Evolutionary conservation across 2,797 vertebrate genomes (phyloP).

Genomic region (Chaetophractus vellerosus): DNA sequence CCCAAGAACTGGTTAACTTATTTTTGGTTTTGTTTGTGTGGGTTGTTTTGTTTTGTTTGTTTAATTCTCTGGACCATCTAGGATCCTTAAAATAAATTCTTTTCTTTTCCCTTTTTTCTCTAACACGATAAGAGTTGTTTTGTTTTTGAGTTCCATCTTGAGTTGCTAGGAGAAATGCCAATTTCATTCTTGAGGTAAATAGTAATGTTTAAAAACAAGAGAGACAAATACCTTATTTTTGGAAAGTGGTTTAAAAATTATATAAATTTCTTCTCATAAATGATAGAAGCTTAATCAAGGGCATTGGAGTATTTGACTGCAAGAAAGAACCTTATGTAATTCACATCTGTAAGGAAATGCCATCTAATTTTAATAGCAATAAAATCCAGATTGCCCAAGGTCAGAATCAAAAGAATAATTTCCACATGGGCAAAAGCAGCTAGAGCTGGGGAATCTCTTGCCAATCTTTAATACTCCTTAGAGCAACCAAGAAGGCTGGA

Average conservation of each 20-base stretch:
- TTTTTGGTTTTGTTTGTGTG: no score
- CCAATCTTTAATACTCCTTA: neutral
- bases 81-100: neutral
- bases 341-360: neutral
- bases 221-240: neutral
- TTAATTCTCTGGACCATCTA: neutral
- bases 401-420: slow-evolving; percentile 15
- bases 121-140: neutral
- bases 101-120: neutral
- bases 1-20: neutral
- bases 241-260: neutral
- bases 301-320: neutral
- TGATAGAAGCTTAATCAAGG: neutral
- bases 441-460: neutral
- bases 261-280: neutral
- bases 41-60: neutral
- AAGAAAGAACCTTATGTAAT: neutral
- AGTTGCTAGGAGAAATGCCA: neutral
- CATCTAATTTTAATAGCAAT: slow-evolving; percentile 7
- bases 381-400: neutral
- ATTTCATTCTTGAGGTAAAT: slow-evolving; percentile 42
- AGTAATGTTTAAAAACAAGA: neutral
- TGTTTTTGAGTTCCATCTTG: neutral
- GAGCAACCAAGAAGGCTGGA: neutral
- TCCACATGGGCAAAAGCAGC: neutral